Evolutionary conservation across 2,797 vertebrate species (phyloP).

Genomic region (Xenopus petersii): DNA sequence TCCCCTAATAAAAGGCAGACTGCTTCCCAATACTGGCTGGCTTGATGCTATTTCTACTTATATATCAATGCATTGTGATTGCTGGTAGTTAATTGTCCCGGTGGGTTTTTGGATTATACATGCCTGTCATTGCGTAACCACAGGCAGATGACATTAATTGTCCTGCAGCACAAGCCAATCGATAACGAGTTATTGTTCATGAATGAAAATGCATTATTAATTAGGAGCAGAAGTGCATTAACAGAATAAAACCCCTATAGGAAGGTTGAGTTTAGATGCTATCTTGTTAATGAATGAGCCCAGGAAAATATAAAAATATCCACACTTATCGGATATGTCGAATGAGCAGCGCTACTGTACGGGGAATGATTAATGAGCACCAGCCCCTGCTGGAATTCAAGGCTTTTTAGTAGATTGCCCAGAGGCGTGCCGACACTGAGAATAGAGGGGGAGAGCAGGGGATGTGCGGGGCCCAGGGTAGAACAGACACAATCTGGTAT

Average conservation of each 20-base stretch:
- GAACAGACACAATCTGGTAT: too few species aligned
- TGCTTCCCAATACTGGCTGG: too few species aligned
- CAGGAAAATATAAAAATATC: slow-evolving; percentile 23
- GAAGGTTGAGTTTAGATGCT: slow-evolving; percentile 28
- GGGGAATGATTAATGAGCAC: slow-evolving; percentile 16
- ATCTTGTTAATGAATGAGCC: slow-evolving; percentile 33
- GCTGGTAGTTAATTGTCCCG: neutral
- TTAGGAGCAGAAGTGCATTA: slow-evolving; percentile 34
- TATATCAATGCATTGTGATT: neutral
- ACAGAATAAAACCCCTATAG: slow-evolving; percentile 14
- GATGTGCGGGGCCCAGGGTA: too few species aligned
- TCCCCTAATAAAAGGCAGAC: too few species aligned
- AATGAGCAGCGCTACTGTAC: neutral
- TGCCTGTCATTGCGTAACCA: neutral
- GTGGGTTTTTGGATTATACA: neutral
- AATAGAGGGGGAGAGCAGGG: neutral
- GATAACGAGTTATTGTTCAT: slow-evolving; percentile 19
- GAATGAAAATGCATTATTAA: slow-evolving; percentile 28
- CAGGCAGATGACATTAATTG: slow-evolving; percentile 27
- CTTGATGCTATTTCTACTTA: neutral
- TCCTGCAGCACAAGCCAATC: slow-evolving; percentile 7
- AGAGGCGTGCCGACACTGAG: neutral
- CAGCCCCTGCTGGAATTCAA: slow-evolving; percentile 12
- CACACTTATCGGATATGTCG: slow-evolving; percentile 15
- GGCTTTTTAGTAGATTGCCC: slow-evolving; percentile 11